Base-by-base conservation (phyloP, 2,888 invertebrate species). In the Hypomecis atomaria region DNA sequence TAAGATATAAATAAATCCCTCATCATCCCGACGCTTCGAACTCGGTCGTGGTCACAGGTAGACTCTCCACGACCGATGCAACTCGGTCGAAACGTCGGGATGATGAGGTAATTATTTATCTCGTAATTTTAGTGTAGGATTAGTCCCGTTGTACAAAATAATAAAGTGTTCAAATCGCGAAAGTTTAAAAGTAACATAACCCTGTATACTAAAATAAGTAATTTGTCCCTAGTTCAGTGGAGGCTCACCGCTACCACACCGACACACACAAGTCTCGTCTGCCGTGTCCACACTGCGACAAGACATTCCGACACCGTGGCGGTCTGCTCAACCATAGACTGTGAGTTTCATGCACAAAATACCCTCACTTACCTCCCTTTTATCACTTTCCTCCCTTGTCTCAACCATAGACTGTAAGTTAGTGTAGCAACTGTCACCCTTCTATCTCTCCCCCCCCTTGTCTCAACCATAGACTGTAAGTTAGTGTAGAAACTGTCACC, bases 281-380 rank as follows among this genome's bases (percentile, higher is more conserved):
- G 1, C 82, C 83, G 65, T 92, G 92, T 56, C 63, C 78, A 0
- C 83, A 88, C 5, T 92, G 92, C 44, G 89, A 90, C n/a, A 92
- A 92, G 48, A 89, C 87, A 0, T 92, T 92, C 71, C 83, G 86
- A 10, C 92, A 92, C 56, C 78, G 92, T 43, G 87, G 89, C 0
- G 92, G 90, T 0, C 84, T 92, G 4, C 79, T 88, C 75, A 92
- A 90, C 69, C 92, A 92, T 73, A 75, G 87, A 62, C 78, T 88
- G 89, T 91, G 47, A 85, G 89, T 52, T 6, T 2, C 4, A 1
- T 10, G 9, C 10, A 36, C 10, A 4, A 33, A 13, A 1, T 45
- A 23, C 23, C 23, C 23, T 23, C 23, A 23, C 23, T 23, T 23
- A 1, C 23, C 23, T 23, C 23, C 23, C 38, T 38, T 8, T 4